phyloP scores from a whole-genome alignment of 2,113 vertebrate genomes.

The Peromyscus californicus region DNA sequence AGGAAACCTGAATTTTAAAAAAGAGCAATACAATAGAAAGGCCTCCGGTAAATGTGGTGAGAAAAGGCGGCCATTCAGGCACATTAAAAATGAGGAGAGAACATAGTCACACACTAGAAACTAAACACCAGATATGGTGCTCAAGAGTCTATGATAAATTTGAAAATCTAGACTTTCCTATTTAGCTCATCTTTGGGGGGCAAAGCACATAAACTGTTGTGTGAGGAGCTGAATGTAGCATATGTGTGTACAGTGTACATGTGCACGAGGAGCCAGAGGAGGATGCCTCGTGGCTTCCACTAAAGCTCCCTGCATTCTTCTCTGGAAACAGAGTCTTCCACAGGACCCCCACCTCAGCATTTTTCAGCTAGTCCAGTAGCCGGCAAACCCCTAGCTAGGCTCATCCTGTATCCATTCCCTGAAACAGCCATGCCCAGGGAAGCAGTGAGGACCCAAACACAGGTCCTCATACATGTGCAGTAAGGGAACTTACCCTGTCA shows the following conservation, averaged over 20 bases:
- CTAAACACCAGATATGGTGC: too few relatives aligned
- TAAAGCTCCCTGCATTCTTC: too few relatives aligned
- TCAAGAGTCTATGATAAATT: background rate
- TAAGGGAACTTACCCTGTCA: background rate
- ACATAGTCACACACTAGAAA: background rate
- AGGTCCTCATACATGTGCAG: too few relatives aligned
- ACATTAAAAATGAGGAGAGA: background rate
- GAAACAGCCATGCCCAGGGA: too few relatives aligned
- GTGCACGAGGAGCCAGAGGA: too few relatives aligned
- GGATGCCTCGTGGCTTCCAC: background rate
- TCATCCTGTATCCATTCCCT: background rate
- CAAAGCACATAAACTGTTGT: background rate
- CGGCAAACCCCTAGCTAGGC: too few relatives aligned
- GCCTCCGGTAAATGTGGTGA: background rate
- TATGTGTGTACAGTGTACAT: background rate
- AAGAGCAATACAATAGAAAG: background rate
- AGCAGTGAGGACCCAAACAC: background rate
- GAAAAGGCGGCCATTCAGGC: background rate
- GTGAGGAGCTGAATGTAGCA: too few relatives aligned
- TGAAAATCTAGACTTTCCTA: conserved; percentile 14
- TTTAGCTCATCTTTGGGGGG: too few relatives aligned
- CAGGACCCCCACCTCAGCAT: background rate
- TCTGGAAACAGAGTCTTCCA: too few relatives aligned
- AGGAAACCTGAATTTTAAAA: background rate
- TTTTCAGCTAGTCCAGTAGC: background rate